Evolutionary conservation across 2,113 vertebrate genomes (phyloP).

Genomic region (Guaruba guarouba): DNA sequence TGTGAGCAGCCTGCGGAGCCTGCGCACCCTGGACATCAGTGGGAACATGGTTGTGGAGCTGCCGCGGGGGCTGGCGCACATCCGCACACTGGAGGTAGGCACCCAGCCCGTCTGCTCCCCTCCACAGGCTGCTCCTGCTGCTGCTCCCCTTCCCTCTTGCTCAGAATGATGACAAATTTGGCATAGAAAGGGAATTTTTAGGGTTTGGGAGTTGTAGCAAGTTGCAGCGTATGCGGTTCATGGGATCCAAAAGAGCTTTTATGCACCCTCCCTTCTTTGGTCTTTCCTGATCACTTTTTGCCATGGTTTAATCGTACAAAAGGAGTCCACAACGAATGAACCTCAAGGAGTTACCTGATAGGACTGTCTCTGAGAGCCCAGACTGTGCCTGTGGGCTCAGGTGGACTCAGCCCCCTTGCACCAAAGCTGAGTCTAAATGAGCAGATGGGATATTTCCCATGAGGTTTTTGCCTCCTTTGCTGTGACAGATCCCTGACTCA

Average conservation of each 20-base stretch:
- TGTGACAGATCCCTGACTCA: not conserved
- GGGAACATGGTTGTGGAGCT: slow-evolving; percentile 81
- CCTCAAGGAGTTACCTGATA: not conserved
- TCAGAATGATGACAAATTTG: not conserved
- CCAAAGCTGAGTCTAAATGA: not conserved
- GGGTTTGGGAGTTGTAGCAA: not conserved
- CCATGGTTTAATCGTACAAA: not conserved
- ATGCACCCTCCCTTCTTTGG: not conserved
- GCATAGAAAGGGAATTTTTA: not conserved
- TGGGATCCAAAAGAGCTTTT: not conserved
- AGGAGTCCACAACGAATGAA: not conserved
- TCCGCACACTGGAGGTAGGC: slow-evolving; percentile 84
- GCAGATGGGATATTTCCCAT: not conserved
- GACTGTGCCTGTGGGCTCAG: not conserved
- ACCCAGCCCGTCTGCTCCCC: not conserved
- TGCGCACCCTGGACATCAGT: slow-evolving; percentile 84
- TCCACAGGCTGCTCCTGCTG: not conserved
- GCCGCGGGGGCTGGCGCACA: slow-evolving; percentile 78
- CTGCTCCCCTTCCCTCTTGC: not conserved
- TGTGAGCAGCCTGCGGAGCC: slow-evolving; percentile 77
- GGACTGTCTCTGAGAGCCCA: not conserved
- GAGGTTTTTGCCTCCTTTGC: not conserved
- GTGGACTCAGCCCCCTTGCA: not conserved
- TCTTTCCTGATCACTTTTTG: not conserved
- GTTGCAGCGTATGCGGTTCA: fast-evolving